Evolutionary conservation across 2,888 invertebrate species (phyloP), one percentile per base, ranked within the genome.

Genomic region (Torymus texanus): DNA sequence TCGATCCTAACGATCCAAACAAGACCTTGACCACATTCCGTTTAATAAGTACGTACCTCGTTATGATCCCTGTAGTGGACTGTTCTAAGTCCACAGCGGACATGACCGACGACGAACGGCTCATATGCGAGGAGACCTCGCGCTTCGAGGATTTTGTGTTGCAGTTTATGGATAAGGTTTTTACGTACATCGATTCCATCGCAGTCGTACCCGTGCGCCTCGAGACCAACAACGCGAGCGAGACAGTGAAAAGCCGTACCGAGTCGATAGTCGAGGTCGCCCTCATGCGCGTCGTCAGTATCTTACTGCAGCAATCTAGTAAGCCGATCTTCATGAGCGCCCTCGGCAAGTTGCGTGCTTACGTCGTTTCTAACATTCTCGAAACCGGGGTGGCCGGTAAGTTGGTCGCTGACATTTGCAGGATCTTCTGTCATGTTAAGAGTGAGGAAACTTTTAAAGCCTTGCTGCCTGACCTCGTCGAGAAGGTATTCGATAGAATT

Each of bases 141-240:
- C 94, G 95, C 84, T 94, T 97, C 84, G 97, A 98, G 90, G 97
- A 97, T 88, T 97, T 98, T 87, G 94, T 97, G 1, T 90, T 97
- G 2, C 95, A 97, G 86, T 95, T 97, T 86, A 91, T 98, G 84
- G 97, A 97, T 86, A 93, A 95, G 86, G 91, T 95, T 80, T 95
- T 95, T 86, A 88, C 91, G 0, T 92, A 95, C 81, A 94, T 95
- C 58, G 95, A 95, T 84, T 94, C 94, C 1, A 94, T 94, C 84
- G 92, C 94, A 0, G 90, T 94, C 79, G 95, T 95, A 85, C 93
- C 93, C 78, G 93, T 94, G 0, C 91, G 95, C 58, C 90, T 94
- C 84, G 95, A 95, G 50, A 87, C 82, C 74, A 83, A 84, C 8
- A 66, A 29, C 29, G 29, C 65, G 85, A 77, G 86, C 55, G 85